These are phyloP conservation scores for Elaeidobius kamerunicus DNA, from an alignment of 2,888 invertebrate species.

Conservation along the genomic window DNA sequence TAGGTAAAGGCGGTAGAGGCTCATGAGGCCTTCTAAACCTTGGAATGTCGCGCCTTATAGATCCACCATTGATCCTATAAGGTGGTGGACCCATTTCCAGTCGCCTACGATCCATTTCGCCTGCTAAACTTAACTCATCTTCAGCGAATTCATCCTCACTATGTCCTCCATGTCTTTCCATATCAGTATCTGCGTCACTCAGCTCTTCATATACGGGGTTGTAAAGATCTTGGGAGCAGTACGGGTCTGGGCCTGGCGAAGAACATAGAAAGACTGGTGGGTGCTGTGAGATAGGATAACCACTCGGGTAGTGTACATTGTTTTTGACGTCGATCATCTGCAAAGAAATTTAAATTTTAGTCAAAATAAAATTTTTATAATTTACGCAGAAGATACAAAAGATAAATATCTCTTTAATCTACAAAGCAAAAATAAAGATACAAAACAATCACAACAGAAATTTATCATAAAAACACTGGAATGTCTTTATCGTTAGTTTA, in stretches of 20 bases:
- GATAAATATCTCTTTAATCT: no score
- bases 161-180: conserved; percentile 54
- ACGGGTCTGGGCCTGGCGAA: conserved; percentile 65
- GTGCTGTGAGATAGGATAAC: conserved; percentile 59
- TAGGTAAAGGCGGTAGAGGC: conserved; percentile 58
- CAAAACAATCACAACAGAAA: no score
- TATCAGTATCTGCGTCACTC: conserved; percentile 61
- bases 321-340: conserved; percentile 73
- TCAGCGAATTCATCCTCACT: conserved; percentile 86
- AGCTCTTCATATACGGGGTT: conserved; percentile 84
- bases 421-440: no score
- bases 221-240: conserved; percentile 61
- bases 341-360: conserved; percentile 40
- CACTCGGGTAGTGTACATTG: conserved; percentile 58
- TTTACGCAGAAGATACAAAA: conserved; percentile 1
- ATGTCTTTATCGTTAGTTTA: no score
- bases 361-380: background rate
- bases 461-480: no score
- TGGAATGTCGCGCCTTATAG: conserved; percentile 49
- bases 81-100: conserved; percentile 49
- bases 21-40: conserved; percentile 61
- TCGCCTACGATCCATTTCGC: conserved; percentile 40
- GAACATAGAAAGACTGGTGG: conserved; percentile 70
- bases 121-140: conserved; percentile 65
- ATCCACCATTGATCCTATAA: conserved; percentile 41